Evolutionary conservation across 1,140 invertebrate genomes (phyloP).

Genomic region (Chironomus tepperi): DNA sequence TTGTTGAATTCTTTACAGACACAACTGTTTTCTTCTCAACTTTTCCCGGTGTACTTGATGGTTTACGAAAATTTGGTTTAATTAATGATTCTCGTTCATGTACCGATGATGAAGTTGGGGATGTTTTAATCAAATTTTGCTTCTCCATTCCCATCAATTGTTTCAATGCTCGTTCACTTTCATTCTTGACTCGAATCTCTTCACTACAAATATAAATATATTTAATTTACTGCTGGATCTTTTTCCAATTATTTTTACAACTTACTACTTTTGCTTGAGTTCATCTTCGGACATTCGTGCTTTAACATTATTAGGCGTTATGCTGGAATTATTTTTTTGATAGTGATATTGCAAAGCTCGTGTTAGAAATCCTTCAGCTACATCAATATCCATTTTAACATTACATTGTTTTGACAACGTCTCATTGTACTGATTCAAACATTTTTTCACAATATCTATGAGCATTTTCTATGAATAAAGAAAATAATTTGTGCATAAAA

Average conservation of each 20-base stretch:
- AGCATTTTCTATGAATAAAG: constrained; percentile 30
- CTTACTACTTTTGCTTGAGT: constrained; percentile 34
- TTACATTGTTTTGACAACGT: constrained; percentile 30
- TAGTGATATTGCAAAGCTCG: constrained; percentile 33
- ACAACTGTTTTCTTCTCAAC: neutral
- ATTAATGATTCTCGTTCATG: constrained; percentile 10
- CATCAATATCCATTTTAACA: constrained; percentile 29
- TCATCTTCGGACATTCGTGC: constrained; percentile 34
- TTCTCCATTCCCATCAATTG: neutral
- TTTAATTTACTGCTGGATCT: neutral
- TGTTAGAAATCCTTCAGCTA: constrained; percentile 33
- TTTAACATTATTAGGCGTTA: constrained; percentile 31
- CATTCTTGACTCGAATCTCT: neutral
- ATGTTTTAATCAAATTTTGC: neutral
- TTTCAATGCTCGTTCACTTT: neutral
- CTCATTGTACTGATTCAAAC: constrained; percentile 31
- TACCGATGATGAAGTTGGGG: neutral
- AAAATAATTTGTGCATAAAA: neutral
- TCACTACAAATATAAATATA: constrained; percentile 29
- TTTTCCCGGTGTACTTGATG: neutral
- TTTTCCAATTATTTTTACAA: neutral
- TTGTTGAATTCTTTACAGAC: neutral
- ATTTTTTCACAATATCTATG: constrained; percentile 31
- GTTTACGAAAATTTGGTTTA: constrained; percentile 20
- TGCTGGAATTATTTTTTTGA: constrained; percentile 30